Conservation (phyloP, 1,140 invertebrate genomes). For the Zaprionus lachaisei region DNA sequence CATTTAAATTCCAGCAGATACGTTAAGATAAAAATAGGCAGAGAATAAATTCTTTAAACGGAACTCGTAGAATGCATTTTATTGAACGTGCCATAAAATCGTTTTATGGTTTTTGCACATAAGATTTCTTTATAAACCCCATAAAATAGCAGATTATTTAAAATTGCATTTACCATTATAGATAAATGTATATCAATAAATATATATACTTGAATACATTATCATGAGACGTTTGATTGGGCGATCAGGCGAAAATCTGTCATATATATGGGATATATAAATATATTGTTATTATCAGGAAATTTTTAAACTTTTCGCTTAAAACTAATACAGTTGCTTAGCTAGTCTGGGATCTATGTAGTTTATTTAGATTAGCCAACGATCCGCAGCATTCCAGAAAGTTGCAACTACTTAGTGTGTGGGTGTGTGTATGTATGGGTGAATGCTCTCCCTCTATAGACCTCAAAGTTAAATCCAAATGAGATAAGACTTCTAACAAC, state of each 20-base stretch:
- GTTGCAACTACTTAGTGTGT: constrained; percentile 20
- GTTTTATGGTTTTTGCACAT: neutral
- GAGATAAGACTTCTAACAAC: constrained; percentile 65
- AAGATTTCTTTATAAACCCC: neutral
- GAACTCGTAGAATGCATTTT: constrained; percentile 39
- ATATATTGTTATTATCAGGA: constrained; percentile 30
- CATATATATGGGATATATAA: constrained; percentile 20
- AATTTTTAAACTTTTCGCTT: constrained; percentile 31
- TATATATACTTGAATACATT: constrained; percentile 18
- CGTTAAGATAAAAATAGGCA: neutral
- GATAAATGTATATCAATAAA: neutral
- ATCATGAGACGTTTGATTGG: constrained; percentile 13
- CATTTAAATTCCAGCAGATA: neutral
- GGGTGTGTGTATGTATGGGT: constrained; percentile 5
- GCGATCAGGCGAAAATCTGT: constrained; percentile 21
- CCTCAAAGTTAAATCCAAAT: constrained; percentile 50
- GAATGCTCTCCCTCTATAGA: constrained; percentile 37
- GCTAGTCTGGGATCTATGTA: constrained; percentile 1
- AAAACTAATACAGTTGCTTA: constrained; percentile 23
- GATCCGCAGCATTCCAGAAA: constrained; percentile 29
- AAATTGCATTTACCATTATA: constrained; percentile 9
- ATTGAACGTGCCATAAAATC: constrained; percentile 39
- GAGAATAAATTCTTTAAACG: constrained; percentile 43
- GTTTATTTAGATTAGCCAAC: constrained; percentile 36
- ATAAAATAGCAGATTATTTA: constrained; percentile 12